These are phyloP conservation scores for Prionace glauca DNA, from an alignment of 2,797 vertebrate species.

Conservation along the genomic window DNA sequence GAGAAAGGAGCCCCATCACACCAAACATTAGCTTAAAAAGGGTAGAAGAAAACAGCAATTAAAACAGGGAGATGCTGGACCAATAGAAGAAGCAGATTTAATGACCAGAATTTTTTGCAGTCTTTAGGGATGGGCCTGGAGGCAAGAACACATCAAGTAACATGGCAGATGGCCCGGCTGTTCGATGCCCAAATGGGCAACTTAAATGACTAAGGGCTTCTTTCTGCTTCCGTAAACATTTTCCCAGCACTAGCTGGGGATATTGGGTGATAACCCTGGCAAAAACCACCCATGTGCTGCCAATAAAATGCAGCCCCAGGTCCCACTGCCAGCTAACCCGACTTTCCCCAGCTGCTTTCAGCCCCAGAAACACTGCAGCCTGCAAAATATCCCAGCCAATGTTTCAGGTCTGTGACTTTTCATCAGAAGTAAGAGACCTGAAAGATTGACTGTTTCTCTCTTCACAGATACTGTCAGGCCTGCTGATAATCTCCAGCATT, in stretches of 20 bases:
- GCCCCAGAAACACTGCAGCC: too few relatives aligned
- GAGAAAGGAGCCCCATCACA: background rate
- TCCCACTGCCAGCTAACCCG: background rate
- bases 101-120: too few relatives aligned
- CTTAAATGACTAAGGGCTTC: too few relatives aligned
- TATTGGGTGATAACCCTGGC: too few relatives aligned
- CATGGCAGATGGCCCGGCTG: too few relatives aligned
- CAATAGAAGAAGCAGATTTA: too few relatives aligned
- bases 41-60: background rate
- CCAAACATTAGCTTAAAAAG: background rate
- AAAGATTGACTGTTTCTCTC: background rate
- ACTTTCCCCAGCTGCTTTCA: background rate
- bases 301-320: background rate
- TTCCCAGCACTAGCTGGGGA: too few relatives aligned
- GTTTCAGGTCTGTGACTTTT: background rate
- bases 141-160: too few relatives aligned
- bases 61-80: too few relatives aligned
- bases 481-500: background rate
- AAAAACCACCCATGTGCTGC: background rate
- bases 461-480: background rate
- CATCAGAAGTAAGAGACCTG: background rate
- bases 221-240: too few relatives aligned
- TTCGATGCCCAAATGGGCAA: too few relatives aligned
- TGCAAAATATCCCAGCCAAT: background rate
- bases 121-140: too few relatives aligned